Percentiles rank a stretch among this genome's conserved stretches.
These are phyloP conservation scores for Drosophila kanapiae DNA, from an alignment of 1,140 invertebrate genomes.

Conservation along the genomic window DNA sequence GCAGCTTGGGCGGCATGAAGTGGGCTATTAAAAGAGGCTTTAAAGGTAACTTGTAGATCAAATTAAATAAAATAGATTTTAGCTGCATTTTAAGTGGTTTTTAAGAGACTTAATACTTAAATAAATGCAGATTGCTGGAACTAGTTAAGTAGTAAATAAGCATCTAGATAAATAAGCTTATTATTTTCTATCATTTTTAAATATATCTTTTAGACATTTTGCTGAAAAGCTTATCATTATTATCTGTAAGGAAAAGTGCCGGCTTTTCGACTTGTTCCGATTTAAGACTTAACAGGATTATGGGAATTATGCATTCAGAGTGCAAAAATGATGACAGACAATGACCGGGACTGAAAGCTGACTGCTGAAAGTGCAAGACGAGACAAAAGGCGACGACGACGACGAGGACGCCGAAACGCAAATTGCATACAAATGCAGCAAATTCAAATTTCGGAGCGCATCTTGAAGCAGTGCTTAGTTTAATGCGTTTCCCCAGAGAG, in stretches of 20 bases:
- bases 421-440: conserved; percentile 76
- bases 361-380: conserved; percentile 12
- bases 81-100: no score
- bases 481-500: conserved; percentile 66
- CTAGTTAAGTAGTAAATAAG: background rate
- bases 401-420: conserved; percentile 55
- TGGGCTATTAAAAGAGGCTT: conserved; percentile 9
- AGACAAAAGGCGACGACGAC: conserved; percentile 60
- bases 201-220: conserved; percentile 1
- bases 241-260: conserved; percentile 13
- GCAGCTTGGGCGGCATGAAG: conserved; percentile 11
- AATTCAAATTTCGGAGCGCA: conserved; percentile 25
- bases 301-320: conserved; percentile 69
- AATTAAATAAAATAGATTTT: background rate
- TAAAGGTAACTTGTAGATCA: background rate
- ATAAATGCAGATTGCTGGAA: no score
- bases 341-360: conserved; percentile 15
- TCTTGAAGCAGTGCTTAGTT: conserved; percentile 68
- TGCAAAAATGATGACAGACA: conserved; percentile 69
- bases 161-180: background rate
- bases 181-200: background rate
- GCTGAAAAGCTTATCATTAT: conserved; percentile 20
- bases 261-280: background rate
- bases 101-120: no score
- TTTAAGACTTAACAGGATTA: conserved; percentile 68